Evolutionary conservation across 1,140 invertebrate genomes (phyloP), one percentile per base, ranked within the genome.

Genomic region (Platyscapa corneri): DNA sequence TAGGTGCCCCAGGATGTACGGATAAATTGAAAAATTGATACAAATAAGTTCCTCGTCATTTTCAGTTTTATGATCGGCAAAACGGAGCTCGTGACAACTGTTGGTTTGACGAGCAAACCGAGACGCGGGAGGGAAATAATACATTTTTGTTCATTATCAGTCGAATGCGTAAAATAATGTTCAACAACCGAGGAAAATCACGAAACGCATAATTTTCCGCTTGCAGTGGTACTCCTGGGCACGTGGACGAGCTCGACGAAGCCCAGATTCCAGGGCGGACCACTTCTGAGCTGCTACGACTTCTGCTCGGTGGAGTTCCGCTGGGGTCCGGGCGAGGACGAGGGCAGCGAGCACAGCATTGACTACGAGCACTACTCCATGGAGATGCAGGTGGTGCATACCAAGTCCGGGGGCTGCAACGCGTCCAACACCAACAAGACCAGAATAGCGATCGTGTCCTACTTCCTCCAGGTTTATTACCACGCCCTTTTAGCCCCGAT

Each of bases 301-400:
- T 94, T 95, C 53, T 89, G 93, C 18, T 93, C 94, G 53, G 86
- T 94, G 20, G 88, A 93, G 30, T 95, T 95, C 76, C 94, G 93
- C 32, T 95, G 95, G 95, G 94, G 95, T 37, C 92, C 92, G 42
- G 92, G 90, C 46, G 92, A 95, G 75, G 91, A 93, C 46, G 94
- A 94, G 84, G 95, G 95, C 27, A 95, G 95, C 18, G 95, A 95
- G 87, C 95, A 95, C 78, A 94, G 94, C 30, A 85, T 95, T 0
- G 92, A 95, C 82, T 91, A 93, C 79, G 88, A 91, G 27, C 92
- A 93, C 85, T 95, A 90, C 88, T 92, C 95, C 0, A 90, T 95
- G 88, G 95, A 95, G 87, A 87, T 95, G 82, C 95, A 95, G 90
- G 92, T 94, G 32, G 88, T 91, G 30, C 93, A 93, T 77, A 86